Conservation (phyloP, 2,888 invertebrate genomes). For the Trichogramma dendrolimi region DNA sequence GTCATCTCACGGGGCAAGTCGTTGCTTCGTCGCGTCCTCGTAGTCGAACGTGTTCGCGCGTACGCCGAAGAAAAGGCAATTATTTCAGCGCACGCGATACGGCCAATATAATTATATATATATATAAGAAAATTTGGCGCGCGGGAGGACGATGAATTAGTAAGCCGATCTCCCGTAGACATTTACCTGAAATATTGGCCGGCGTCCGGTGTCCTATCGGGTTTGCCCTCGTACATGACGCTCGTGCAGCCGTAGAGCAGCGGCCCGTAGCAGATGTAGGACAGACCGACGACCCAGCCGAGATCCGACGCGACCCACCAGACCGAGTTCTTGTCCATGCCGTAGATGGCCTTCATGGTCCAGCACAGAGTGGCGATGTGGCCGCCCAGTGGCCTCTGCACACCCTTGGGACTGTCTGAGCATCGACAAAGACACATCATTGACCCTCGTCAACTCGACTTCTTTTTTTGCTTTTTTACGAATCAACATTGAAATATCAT, state of each 20-base stretch:
- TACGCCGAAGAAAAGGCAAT: no score
- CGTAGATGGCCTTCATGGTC: slow-evolving; percentile 80
- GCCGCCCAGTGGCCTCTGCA: slow-evolving; percentile 82
- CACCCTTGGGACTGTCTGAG: slow-evolving; percentile 68
- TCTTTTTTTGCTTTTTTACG: no score
- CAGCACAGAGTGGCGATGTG: slow-evolving; percentile 83
- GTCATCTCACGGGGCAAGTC: no score
- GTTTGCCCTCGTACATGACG: slow-evolving; percentile 88
- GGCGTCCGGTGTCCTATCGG: slow-evolving; percentile 89
- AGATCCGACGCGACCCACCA: slow-evolving; percentile 91
- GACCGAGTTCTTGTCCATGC: slow-evolving; percentile 69
- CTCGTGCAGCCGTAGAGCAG: slow-evolving; percentile 76
- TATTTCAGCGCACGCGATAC: no score
- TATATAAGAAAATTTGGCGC: no score
- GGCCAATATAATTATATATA: no score
- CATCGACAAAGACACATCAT: not conserved
- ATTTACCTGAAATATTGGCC: slow-evolving; percentile 81
- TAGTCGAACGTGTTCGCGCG: no score
- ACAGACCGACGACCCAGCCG: slow-evolving; percentile 93
- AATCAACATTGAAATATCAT: not conserved
- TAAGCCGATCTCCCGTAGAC: not conserved
- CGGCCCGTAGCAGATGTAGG: slow-evolving; percentile 91
- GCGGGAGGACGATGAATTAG: no score
- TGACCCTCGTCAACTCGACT: no score
- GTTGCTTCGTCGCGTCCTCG: no score